A percentile compares a stretch with the other conserved stretches of the same genome.
These are phyloP conservation scores for Pontoporia blainvillei DNA, from an alignment of 2,113 vertebrate species.

Conservation along the genomic window DNA sequence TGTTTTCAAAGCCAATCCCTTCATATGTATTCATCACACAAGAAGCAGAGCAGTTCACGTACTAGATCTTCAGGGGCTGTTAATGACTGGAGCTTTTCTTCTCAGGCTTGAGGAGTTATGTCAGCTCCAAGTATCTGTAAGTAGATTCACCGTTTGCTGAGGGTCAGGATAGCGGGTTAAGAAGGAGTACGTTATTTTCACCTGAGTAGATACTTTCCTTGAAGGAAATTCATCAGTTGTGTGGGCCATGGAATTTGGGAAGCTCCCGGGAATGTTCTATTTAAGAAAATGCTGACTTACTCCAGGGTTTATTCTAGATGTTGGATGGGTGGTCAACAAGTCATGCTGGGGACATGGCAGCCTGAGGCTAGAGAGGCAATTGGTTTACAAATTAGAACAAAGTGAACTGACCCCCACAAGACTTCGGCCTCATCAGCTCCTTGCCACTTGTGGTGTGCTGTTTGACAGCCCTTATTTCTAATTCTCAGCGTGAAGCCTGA, in stretches of 20 bases:
- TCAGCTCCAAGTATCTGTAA: background rate
- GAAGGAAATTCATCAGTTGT: background rate
- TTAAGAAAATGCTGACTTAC: background rate
- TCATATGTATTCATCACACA: background rate
- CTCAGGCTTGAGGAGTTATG: background rate
- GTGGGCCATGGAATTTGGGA: background rate
- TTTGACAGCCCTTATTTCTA: background rate
- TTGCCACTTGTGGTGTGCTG: background rate
- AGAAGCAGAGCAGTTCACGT: background rate
- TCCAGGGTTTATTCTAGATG: background rate
- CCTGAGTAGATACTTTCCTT: background rate
- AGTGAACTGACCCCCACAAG: background rate
- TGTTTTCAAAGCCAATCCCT: background rate
- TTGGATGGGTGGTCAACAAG: background rate
- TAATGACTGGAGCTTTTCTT: background rate
- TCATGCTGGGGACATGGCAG: background rate
- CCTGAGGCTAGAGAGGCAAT: background rate
- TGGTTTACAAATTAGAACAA: background rate
- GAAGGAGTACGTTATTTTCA: background rate
- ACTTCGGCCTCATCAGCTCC: background rate
- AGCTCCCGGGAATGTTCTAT: background rate
- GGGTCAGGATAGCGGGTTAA: background rate
- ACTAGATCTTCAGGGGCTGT: background rate
- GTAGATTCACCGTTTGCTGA: background rate
- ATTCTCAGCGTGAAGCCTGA: background rate